Evolutionary conservation across 2,888 invertebrate species (phyloP).

Genomic region (Agrochola litura): DNA sequence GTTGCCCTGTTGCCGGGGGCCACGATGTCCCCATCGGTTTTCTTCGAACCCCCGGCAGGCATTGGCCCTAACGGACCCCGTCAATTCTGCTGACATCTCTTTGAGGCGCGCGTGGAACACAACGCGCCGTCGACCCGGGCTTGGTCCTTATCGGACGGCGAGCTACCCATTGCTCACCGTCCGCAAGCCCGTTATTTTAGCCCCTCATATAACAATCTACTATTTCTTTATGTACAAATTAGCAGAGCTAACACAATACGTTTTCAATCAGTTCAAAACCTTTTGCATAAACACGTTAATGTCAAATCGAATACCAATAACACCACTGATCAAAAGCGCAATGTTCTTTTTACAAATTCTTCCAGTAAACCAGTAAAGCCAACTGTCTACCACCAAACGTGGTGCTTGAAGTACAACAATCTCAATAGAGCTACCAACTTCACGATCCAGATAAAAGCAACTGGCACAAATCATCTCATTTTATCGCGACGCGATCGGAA

Average conservation of each 20-base stretch:
- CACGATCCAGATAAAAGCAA: slow-evolving; percentile 20
- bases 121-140: too few relatives aligned
- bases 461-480: slow-evolving; percentile 50
- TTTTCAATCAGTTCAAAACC: neutral
- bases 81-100: too few relatives aligned
- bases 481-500: slow-evolving; percentile 52
- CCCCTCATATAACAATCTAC: too few relatives aligned
- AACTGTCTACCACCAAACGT: slow-evolving; percentile 9
- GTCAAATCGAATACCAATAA: slow-evolving; percentile 1
- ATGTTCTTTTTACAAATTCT: neutral
- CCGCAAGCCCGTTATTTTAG: too few relatives aligned
- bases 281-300: neutral
- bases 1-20: too few relatives aligned
- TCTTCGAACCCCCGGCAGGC: too few relatives aligned
- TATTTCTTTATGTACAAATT: neutral
- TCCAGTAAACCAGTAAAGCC: neutral
- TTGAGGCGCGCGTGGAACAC: too few relatives aligned
- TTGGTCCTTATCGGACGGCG: too few relatives aligned
- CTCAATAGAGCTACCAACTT: slow-evolving; percentile 37
- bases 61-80: too few relatives aligned
- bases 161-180: too few relatives aligned
- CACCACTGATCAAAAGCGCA: neutral
- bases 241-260: neutral
- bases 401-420: slow-evolving; percentile 28
- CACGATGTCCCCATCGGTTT: too few relatives aligned